These are phyloP conservation scores for Globodera rostochiensis DNA, from an alignment of 1,140 invertebrate species.

Conservation along the genomic window DNA sequence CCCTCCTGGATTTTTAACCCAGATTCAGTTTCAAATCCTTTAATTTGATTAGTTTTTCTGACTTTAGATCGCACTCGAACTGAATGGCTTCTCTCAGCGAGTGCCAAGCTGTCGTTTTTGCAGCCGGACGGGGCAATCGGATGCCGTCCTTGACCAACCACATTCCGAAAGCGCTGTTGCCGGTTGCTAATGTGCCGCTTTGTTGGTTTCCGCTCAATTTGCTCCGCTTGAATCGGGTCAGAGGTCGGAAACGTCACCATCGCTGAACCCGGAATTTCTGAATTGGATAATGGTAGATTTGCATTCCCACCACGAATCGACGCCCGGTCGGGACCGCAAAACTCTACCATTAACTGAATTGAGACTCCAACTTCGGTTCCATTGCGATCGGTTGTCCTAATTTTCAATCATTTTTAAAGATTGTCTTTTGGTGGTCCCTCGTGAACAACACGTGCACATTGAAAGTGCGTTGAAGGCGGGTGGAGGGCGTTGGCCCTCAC, in stretches of 20 bases:
- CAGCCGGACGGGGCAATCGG: conserved; percentile 49
- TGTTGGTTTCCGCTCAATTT: conserved; percentile 55
- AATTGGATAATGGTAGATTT: no score
- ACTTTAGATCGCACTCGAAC: not conserved
- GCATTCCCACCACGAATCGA: no score
- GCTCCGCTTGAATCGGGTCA: conserved; percentile 38
- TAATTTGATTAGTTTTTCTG: no score
- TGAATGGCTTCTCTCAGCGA: conserved; percentile 15
- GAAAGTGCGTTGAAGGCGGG: conserved; percentile 30
- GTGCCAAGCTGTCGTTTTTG: conserved; percentile 52
- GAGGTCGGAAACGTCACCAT: conserved; percentile 25
- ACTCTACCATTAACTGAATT: not conserved
- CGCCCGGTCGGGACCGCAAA: no score
- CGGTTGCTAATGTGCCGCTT: conserved; percentile 50
- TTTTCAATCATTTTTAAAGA: not conserved
- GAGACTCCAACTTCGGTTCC: not conserved
- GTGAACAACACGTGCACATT: conserved; percentile 38
- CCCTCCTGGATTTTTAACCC: no score
- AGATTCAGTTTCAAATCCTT: no score
- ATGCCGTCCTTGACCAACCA: conserved; percentile 46
- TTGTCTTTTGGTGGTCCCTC: conserved; percentile 27
- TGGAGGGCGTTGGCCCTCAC: conserved; percentile 28
- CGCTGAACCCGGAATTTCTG: no score
- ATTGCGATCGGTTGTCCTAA: not conserved
- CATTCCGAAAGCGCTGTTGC: conserved; percentile 47